Percentiles rank a stretch among this genome's conserved stretches.
Conservation (phyloP, 2,888 invertebrate genomes). For the Zaprionus lineosus region DNA sequence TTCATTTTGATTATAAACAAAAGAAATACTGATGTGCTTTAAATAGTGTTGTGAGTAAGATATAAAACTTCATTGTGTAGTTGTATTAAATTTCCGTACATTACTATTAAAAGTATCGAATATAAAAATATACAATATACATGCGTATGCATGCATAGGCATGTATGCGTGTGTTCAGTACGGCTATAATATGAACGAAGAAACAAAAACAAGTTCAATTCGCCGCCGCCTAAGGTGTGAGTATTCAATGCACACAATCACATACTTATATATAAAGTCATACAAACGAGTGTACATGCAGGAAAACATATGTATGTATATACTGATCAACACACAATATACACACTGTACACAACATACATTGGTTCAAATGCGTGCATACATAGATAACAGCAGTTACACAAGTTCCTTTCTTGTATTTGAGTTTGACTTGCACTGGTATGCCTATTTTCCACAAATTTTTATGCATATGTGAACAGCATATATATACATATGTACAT, state of each 20-base stretch:
- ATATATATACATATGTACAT: too few species aligned
- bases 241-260: not conserved
- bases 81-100: conserved; percentile 21
- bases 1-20: too few species aligned
- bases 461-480: too few species aligned
- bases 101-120: conserved; percentile 5
- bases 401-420: too few species aligned
- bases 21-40: too few species aligned
- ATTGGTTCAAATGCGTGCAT: conserved; percentile 1
- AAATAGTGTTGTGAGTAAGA: conserved; percentile 12
- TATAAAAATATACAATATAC: conserved; percentile 15
- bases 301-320: not conserved
- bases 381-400: not conserved
- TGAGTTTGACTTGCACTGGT: too few species aligned
- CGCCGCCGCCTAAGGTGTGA: conserved; percentile 20
- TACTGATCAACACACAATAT: not conserved
- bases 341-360: conserved; percentile 1
- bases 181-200: conserved; percentile 23
- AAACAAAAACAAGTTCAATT: conserved; percentile 16
- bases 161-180: conserved; percentile 16
- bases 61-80: conserved; percentile 36
- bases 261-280: not conserved
- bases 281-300: not conserved
- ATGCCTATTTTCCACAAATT: too few species aligned
- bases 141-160: conserved; percentile 5